Base-by-base conservation (phyloP, 1,140 invertebrate species). In the Oryzaephilus surinamensis region DNA sequence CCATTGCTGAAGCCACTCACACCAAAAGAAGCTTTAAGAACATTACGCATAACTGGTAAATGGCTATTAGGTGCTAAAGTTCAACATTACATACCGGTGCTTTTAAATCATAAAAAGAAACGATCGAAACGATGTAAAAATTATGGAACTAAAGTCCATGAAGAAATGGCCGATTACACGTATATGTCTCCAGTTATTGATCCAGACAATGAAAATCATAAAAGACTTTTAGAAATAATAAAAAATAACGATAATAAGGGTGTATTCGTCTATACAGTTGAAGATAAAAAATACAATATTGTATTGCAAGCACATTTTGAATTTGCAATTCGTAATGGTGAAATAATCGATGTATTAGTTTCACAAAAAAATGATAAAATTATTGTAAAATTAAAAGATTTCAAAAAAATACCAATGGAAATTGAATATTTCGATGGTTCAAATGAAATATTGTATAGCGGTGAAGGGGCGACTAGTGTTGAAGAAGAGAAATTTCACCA, bases 41-140 rank as follows among this genome's bases (percentile, higher is more conserved):
- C 81, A 48, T 86, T 84, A 55, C 72, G 79, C 43, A 84, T 89
- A 40, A 88, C 84, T 0, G 81, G 82, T 21, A 85, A 85, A 61
- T 62, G 60, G 60, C 36, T 61, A 21, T 38, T 62, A 14, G 55
- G 58, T 1, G 45, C 55, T 10, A 81, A 84, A 7, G 80, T 81
- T 33, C 81, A 81, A 12, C 79, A 84, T 60, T 85, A 83, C 70
- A 81, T 83, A 64, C 83, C 82, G 47, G 79, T 82, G 17, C 55
- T 81, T 14, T 63, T 79, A 15, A 72, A 75, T 31, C 64, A 77
- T 11, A 67, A 70, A 37, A 66, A 68, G 2, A 77, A 73, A 50
- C 76, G 81, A 23, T 78, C 77, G 2, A 77, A 71, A 34, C 67
- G 72, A 3, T 66, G 74, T 0, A 70, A 69, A 18, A 67, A 70